Evolutionary conservation across 2,113 vertebrate genomes (phyloP).

Genomic region (Ia io): DNA sequence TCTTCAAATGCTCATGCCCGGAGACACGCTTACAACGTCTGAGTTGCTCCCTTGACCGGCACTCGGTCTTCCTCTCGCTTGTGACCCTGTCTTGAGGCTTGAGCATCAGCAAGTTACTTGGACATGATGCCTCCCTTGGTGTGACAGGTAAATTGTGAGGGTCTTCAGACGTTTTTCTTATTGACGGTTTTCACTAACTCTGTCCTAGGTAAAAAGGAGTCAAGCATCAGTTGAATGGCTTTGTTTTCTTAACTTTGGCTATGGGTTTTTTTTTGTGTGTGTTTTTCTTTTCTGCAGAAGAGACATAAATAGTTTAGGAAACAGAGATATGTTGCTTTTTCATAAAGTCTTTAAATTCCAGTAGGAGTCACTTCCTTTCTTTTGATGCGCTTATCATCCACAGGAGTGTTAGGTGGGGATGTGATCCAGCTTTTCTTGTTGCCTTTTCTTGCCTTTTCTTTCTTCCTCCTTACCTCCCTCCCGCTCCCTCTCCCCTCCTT

Average conservation of each 20-base stretch:
- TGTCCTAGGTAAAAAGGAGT: background rate
- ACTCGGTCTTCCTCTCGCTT: background rate
- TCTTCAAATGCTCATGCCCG: background rate
- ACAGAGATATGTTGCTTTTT: background rate
- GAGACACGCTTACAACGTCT: accelerated
- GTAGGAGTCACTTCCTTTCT: background rate
- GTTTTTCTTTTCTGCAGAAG: background rate
- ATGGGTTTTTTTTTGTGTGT: background rate
- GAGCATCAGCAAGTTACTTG: background rate
- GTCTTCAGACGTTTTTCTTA: background rate
- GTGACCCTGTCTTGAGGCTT: background rate
- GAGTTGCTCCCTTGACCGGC: background rate
- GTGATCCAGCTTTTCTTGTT: background rate
- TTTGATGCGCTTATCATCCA: background rate
- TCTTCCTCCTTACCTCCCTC: no score
- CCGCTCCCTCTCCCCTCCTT: background rate
- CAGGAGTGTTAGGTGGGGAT: background rate
- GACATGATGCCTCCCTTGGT: background rate
- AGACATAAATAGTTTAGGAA: background rate
- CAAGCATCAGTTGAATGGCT: background rate
- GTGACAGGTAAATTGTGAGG: conserved; percentile 1
- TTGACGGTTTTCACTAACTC: background rate
- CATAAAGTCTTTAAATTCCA: background rate
- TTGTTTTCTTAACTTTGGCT: background rate
- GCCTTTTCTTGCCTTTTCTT: background rate